phyloP scores from a whole-genome alignment of 2,888 invertebrate genomes.

The Drosophila quasianomalipes region DNA sequence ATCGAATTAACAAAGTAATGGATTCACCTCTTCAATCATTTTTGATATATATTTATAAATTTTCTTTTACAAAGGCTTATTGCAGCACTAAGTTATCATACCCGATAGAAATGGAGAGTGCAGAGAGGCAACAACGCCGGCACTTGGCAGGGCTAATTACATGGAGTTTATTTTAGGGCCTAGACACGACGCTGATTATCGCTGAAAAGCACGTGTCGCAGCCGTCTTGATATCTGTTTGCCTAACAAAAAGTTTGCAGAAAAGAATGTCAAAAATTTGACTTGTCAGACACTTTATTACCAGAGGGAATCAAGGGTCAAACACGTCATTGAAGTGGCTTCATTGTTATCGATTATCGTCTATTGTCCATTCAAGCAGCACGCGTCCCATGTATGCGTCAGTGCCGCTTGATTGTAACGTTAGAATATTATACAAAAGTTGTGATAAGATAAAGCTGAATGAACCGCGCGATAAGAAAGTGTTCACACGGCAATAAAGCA shows the following conservation, averaged over 20 bases:
- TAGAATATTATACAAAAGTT: no score
- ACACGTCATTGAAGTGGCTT: background rate
- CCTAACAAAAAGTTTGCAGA: constrained; percentile 56
- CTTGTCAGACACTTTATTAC: constrained; percentile 64
- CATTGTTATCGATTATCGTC: background rate
- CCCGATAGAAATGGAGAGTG: background rate
- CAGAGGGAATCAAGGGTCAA: constrained; percentile 34
- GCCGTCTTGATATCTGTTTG: constrained; percentile 38
- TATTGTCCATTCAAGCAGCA: background rate
- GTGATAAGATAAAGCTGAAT: constrained; percentile 26
- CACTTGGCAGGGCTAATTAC: constrained; percentile 78
- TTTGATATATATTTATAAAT: background rate
- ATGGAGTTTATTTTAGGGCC: constrained; percentile 80
- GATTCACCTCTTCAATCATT: background rate
- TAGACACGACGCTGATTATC: constrained; percentile 79
- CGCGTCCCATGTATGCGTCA: constrained; percentile 21
- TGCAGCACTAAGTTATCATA: background rate
- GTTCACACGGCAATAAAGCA: background rate
- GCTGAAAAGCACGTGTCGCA: constrained; percentile 72
- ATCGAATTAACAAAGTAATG: background rate
- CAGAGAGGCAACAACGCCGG: constrained; percentile 22
- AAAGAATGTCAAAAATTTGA: constrained; percentile 54
- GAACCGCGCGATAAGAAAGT: no score
- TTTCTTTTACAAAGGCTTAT: background rate
- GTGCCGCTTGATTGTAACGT: constrained; percentile 1